Conservation (phyloP, 2,113 vertebrate species). For the Excalfactoria chinensis region DNA sequence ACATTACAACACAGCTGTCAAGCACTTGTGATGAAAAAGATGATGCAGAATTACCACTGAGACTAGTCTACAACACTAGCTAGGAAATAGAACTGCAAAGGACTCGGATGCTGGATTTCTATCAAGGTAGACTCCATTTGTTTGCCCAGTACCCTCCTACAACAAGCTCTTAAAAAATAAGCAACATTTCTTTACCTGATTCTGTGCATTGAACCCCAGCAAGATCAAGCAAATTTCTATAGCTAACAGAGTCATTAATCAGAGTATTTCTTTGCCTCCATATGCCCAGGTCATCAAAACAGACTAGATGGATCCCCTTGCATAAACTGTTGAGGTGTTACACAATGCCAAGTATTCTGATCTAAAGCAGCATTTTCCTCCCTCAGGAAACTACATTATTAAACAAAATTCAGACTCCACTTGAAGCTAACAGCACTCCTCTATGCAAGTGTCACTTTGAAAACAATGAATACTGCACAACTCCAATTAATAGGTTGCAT, state of each 20-base stretch:
- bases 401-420: not conserved
- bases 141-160: not conserved
- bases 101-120: not conserved
- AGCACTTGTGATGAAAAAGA: not conserved
- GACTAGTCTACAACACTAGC: not conserved
- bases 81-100: not conserved
- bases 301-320: not conserved
- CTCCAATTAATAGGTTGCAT: not conserved
- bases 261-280: not conserved
- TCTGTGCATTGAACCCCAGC: not conserved
- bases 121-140: not conserved
- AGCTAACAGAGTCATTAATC: not conserved
- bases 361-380: not conserved
- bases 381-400: not conserved
- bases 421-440: not conserved
- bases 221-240: not conserved
- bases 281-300: not conserved
- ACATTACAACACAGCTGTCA: not conserved
- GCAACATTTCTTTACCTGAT: not conserved
- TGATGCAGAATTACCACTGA: not conserved
- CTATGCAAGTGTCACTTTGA: not conserved
- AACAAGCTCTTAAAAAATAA: not conserved
- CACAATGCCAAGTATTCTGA: fast-evolving
- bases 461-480: not conserved
- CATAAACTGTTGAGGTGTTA: not conserved